Evolutionary conservation across 2,113 vertebrate genomes (phyloP).

Genomic region (Capreolus pygargus): DNA sequence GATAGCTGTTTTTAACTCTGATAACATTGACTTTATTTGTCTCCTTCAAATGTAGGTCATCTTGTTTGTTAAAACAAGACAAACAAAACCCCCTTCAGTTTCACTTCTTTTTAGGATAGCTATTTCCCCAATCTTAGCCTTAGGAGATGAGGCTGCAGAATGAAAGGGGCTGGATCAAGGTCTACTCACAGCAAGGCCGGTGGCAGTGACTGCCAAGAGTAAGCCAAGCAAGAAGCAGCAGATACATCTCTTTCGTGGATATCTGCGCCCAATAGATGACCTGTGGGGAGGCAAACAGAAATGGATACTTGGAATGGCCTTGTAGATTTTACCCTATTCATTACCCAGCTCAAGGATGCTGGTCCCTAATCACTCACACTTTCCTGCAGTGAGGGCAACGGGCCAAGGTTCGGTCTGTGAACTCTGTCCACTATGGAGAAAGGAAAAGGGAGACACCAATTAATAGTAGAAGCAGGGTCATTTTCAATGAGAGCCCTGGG

Average conservation of each 20-base stretch:
- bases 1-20: background rate
- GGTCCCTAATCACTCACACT: constrained; percentile 86
- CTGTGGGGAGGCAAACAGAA: constrained; percentile 73
- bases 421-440: constrained; percentile 91
- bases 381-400: constrained; percentile 94
- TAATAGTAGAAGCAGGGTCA: background rate
- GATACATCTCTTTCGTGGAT: constrained; percentile 91
- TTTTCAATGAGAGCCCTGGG: background rate
- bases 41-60: background rate
- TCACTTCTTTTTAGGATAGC: background rate
- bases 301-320: background rate
- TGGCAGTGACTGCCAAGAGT: constrained; percentile 88
- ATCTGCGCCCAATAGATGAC: constrained; percentile 92
- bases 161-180: background rate
- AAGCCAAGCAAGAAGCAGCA: constrained; percentile 92
- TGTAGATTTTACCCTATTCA: background rate
- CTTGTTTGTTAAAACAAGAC: background rate
- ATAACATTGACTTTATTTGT: background rate
- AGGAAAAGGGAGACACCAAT: constrained; percentile 25
- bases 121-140: background rate
- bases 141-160: background rate
- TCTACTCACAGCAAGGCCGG: constrained; percentile 90
- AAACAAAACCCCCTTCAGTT: background rate
- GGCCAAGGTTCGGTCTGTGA: constrained; percentile 93
- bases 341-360: background rate